Conservation (phyloP, 2,113 vertebrate species). For the Monopterus albus region DNA sequence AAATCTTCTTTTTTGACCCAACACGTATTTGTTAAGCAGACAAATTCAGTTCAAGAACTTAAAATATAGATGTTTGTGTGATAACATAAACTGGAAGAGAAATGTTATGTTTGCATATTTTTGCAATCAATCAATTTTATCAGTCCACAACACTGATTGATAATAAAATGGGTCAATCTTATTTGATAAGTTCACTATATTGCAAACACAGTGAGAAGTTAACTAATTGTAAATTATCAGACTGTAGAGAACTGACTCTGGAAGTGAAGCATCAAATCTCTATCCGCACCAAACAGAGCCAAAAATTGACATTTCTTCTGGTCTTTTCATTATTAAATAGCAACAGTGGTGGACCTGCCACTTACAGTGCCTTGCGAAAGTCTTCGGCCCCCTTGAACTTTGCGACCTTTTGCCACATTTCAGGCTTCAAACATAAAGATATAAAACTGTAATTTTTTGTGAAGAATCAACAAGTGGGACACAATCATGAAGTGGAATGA, state of each 20-base stretch:
- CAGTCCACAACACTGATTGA: not conserved
- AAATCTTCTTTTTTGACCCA: not conserved
- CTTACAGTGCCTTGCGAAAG: too few species aligned
- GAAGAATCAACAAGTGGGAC: too few species aligned
- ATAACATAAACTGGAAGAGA: not conserved
- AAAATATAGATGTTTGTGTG: not conserved
- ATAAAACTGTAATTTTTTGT: too few species aligned
- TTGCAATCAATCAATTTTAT: not conserved
- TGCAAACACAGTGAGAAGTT: not conserved
- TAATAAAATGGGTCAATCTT: not conserved
- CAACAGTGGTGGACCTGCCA: not conserved
- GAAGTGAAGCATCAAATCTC: not conserved
- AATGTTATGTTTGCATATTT: too few species aligned
- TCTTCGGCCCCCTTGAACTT: too few species aligned
- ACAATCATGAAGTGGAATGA: too few species aligned
- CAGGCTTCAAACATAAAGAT: too few species aligned
- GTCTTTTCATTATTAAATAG: conserved; percentile 19
- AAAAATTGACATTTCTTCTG: conserved; percentile 9
- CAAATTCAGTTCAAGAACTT: conserved; percentile 20
- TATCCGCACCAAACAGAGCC: not conserved
- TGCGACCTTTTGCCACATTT: too few species aligned
- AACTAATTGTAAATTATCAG: not conserved
- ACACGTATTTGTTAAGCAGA: conserved; percentile 24
- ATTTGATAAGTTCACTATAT: not conserved
- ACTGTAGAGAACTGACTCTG: not conserved